Base-by-base conservation (phyloP, 2,888 invertebrate genomes). In the Agonum fuliginosum region DNA sequence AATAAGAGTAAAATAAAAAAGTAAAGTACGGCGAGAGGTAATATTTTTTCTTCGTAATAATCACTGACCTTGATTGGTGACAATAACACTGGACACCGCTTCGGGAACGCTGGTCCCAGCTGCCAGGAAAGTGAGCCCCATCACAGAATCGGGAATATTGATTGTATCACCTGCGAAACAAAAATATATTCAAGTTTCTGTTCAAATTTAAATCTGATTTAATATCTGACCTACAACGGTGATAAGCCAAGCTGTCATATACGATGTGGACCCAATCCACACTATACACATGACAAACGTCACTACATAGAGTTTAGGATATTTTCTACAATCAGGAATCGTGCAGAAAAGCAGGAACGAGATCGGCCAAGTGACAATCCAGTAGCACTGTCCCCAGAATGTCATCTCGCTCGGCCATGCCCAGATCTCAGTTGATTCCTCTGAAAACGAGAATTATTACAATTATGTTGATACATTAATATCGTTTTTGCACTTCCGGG, bases 101-200 rank as follows among this genome's bases (percentile, higher is more conserved):
- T 96, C 96, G 0, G 96, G 96, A 0, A 96, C 91, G 83, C 95
- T 95, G 79, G 95, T 95, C 54, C 96, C 96, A 1, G 94, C 94
- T 0, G 96, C 95, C 24, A 96, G 88, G 82, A 96, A 93, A 1
- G 95, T 95, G 75, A 96, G 88, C 0, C 96, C 96, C 88, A 95
- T 95, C 10, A 96, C 94, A 27, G 95, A 94, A 85, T 96, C 95
- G 0, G 96, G 95, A 69, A 96, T 92, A 80, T 91, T 88, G 12
- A 95, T 86, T 0, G 95, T 94, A 83, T 94, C 94, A 62, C 95
- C 95, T 93, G 81, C n/a, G 30, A 30, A 67, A 20, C 12, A 41
- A n/a, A n/a, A 5, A 4, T 20, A 41, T 20, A 37, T n/a, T 19
- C 17, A 37, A 37, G 14, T 3, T 22, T 6, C 24, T 20, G 20